phyloP scores from a whole-genome alignment of 2,113 vertebrate species.

The Erinaceus europaeus region DNA sequence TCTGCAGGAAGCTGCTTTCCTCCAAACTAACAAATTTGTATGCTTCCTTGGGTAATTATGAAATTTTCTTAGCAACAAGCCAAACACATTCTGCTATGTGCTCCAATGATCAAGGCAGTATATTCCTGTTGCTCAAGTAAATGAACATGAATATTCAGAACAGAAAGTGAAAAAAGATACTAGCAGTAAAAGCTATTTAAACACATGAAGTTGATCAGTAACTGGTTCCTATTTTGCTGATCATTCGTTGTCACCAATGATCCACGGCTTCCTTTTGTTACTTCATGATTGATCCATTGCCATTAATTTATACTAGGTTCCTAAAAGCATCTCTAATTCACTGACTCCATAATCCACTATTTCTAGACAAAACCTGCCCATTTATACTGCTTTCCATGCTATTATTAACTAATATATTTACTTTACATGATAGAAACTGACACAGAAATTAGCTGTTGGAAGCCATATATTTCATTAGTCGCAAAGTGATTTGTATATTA shows the following conservation, averaged over 20 bases:
- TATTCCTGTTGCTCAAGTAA: background rate
- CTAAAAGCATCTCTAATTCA: background rate
- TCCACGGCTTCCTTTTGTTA: background rate
- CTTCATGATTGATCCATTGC: background rate
- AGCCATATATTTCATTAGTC: no score
- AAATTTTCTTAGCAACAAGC: background rate
- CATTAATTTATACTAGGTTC: background rate
- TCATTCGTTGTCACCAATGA: background rate
- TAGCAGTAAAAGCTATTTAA: no score
- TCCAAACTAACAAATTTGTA: background rate
- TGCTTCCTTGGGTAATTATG: background rate
- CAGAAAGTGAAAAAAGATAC: background rate
- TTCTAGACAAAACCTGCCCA: background rate
- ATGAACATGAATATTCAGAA: background rate
- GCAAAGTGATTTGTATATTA: background rate
- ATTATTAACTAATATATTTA: background rate
- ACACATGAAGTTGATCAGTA: background rate
- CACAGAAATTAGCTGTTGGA: no score
- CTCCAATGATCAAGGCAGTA: background rate
- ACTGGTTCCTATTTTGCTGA: background rate
- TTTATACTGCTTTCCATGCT: background rate
- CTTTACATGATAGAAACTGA: background rate
- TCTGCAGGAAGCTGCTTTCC: background rate
- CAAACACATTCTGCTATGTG: conserved; percentile 5
- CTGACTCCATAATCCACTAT: background rate